These are phyloP conservation scores for Dendroctonus ponderosae DNA, from an alignment of 1,140 invertebrate species.

Conservation along the genomic window DNA sequence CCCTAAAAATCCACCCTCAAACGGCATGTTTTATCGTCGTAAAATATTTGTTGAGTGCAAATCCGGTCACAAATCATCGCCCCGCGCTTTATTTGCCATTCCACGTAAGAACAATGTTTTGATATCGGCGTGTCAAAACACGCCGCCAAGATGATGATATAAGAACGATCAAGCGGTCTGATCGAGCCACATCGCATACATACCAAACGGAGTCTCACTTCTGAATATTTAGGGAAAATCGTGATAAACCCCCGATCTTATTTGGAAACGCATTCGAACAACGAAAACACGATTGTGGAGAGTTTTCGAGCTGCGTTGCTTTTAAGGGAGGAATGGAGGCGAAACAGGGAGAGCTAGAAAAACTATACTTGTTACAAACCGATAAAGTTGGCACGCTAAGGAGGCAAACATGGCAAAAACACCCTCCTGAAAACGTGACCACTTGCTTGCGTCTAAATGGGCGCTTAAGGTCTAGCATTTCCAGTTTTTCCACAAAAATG, in stretches of 20 bases:
- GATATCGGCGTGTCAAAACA: conserved; percentile 42
- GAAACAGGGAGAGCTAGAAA: too few species aligned
- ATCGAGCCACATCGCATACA: conserved; percentile 36
- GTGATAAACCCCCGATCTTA: too few species aligned
- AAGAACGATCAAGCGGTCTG: conserved; percentile 41
- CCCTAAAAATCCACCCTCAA: too few species aligned
- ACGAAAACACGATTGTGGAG: too few species aligned
- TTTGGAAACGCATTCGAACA: too few species aligned
- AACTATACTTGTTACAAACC: too few species aligned
- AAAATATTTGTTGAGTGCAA: conserved; percentile 23
- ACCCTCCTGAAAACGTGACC: conserved; percentile 3
- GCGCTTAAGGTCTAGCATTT: neutral
- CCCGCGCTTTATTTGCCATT: conserved; percentile 37
- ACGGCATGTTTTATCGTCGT: neutral
- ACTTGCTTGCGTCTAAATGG: neutral
- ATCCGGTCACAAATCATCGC: conserved; percentile 18
- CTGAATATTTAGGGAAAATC: conserved; percentile 43
- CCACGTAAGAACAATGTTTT: conserved; percentile 42
- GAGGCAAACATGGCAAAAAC: too few species aligned
- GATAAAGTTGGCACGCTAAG: too few species aligned
- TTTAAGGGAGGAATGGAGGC: too few species aligned
- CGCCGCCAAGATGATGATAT: conserved; percentile 37
- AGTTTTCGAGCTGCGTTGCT: too few species aligned
- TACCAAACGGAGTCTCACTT: conserved; percentile 37
- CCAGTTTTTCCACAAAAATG: conserved; percentile 4